phyloP scores from a whole-genome alignment of 1,140 invertebrate genomes.

The Drosophila nikananu region DNA sequence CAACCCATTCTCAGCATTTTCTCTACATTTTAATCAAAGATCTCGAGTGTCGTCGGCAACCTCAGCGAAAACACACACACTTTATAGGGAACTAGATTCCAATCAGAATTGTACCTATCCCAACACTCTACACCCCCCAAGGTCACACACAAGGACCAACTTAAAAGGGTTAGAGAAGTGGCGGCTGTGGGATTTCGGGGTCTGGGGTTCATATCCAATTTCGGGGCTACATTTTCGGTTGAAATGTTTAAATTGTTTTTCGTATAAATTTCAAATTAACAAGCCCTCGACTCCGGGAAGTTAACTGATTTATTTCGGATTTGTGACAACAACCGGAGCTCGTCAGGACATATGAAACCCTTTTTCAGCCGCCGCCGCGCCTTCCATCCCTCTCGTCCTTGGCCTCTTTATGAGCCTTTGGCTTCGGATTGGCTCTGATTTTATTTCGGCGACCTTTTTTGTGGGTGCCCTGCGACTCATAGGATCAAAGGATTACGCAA shows the following conservation, averaged over 20 bases:
- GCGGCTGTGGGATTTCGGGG: background rate
- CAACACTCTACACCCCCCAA: constrained; percentile 54
- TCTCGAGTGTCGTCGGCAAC: constrained; percentile 26
- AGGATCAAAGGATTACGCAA: constrained; percentile 82
- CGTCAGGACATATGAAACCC: constrained; percentile 67
- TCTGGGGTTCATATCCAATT: constrained; percentile 37
- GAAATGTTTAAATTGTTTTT: constrained; percentile 78
- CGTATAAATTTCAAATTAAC: constrained; percentile 83
- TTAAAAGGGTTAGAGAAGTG: constrained; percentile 1
- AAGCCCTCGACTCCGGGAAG: constrained; percentile 69
- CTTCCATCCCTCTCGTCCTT: background rate
- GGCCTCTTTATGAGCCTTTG: constrained; percentile 21
- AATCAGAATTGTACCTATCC: constrained; percentile 40
- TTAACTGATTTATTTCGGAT: constrained; percentile 82
- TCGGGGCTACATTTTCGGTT: constrained; percentile 48
- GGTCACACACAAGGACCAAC: constrained; percentile 48
- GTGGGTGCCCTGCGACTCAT: constrained; percentile 52
- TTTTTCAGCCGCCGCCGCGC: constrained; percentile 42
- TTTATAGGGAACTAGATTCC: constrained; percentile 11
- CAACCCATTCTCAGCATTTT: background rate
- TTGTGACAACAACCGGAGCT: constrained; percentile 58
- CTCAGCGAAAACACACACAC: background rate
- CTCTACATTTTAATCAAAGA: constrained; percentile 27
- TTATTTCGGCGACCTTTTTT: constrained; percentile 50
- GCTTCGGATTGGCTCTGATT: constrained; percentile 34